These are phyloP conservation scores for Drosophila persimilis DNA, from an alignment of 1,140 invertebrate genomes.

Conservation along the genomic window DNA sequence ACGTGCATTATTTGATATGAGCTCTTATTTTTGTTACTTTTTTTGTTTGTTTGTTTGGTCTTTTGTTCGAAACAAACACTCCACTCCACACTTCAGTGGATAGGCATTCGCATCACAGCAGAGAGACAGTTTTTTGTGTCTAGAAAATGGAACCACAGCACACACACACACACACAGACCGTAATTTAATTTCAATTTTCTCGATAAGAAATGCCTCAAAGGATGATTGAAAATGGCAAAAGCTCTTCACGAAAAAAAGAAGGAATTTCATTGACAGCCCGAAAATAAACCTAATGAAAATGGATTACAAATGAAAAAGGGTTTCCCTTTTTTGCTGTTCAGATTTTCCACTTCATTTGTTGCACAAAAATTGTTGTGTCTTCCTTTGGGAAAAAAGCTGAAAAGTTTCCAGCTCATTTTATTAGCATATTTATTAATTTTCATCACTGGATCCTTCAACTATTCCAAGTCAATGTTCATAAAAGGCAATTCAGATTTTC, in stretches of 20 bases:
- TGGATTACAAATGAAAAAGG: slow-evolving; percentile 7
- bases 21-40: slow-evolving; percentile 19
- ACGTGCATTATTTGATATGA: slow-evolving; percentile 75
- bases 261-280: background rate
- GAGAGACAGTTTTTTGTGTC: too few relatives aligned
- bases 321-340: slow-evolving; percentile 10
- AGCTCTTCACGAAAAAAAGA: background rate
- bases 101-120: slow-evolving; percentile 4
- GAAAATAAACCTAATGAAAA: slow-evolving; percentile 8
- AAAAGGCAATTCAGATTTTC: slow-evolving; percentile 27
- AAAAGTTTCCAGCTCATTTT: slow-evolving; percentile 25
- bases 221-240: slow-evolving; percentile 10
- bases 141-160: too few relatives aligned
- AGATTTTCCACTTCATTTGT: slow-evolving; percentile 16
- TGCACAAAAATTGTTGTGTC: slow-evolving; percentile 8
- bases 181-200: slow-evolving; percentile 45
- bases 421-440: slow-evolving; percentile 45
- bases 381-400: slow-evolving; percentile 14
- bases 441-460: slow-evolving; percentile 11
- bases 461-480: slow-evolving; percentile 29
- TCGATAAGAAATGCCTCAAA: slow-evolving; percentile 9
- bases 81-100: slow-evolving; percentile 22
- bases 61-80: slow-evolving; percentile 4
- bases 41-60: slow-evolving; percentile 12
- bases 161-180: background rate